Conservation (phyloP, 2,113 vertebrate species). For the Otocyon megalotis region DNA sequence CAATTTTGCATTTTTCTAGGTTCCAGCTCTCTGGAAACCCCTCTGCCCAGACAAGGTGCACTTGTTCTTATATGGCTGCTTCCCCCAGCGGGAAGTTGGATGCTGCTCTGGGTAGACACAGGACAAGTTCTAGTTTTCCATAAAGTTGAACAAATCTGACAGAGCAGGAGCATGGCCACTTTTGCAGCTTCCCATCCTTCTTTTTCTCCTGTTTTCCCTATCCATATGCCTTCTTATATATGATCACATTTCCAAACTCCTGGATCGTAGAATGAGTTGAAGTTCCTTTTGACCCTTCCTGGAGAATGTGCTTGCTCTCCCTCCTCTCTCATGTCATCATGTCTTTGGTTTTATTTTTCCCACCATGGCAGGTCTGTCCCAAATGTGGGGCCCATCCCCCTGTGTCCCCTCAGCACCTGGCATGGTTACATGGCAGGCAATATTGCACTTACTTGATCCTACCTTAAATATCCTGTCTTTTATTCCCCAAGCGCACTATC, state of each 20-base stretch:
- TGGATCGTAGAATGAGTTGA: constrained; percentile 70
- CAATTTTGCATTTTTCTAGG: neutral
- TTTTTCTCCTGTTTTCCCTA: neutral
- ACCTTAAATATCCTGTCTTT: constrained; percentile 99
- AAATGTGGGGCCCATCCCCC: constrained; percentile 56
- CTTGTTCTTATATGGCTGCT: neutral
- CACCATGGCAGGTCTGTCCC: constrained; percentile 10
- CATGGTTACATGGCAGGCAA: constrained; percentile 86
- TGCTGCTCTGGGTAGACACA: neutral
- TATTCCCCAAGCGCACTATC: constrained; percentile 99
- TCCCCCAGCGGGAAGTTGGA: neutral
- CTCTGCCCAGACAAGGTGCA: neutral
- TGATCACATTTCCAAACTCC: constrained; percentile 47
- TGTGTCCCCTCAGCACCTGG: constrained; percentile 82
- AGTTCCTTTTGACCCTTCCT: constrained; percentile 67
- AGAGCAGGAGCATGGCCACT: constrained; percentile 48
- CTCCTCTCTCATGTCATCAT: constrained; percentile 78
- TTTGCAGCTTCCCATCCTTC: constrained; percentile 36
- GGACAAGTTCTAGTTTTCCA: neutral
- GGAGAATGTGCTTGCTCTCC: constrained; percentile 80
- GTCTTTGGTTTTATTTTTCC: constrained; percentile 80
- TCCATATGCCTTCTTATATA: constrained; percentile 68
- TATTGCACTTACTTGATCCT: constrained; percentile 90
- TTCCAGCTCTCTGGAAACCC: neutral
- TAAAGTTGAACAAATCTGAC: neutral